Evolutionary conservation across 1,140 invertebrate genomes (phyloP).

Genomic region (Nomia melanderi): DNA sequence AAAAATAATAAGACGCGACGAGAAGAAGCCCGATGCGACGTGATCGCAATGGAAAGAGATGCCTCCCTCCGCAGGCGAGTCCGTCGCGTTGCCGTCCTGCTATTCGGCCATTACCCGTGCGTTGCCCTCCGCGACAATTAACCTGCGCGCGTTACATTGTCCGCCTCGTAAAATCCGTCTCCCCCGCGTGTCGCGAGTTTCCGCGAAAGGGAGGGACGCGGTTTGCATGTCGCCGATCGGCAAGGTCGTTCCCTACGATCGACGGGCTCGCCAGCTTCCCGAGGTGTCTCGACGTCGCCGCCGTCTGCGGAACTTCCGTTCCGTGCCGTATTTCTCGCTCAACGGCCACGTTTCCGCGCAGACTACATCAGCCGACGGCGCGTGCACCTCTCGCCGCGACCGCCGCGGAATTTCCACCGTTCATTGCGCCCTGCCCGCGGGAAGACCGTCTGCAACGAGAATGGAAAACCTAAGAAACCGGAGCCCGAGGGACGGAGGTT

Average conservation of each 20-base stretch:
- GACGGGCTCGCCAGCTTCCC: constrained; percentile 24
- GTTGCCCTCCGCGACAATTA: constrained; percentile 54
- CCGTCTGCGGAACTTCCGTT: constrained; percentile 59
- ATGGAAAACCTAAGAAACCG: background rate
- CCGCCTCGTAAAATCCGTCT: constrained; percentile 53
- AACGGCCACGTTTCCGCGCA: constrained; percentile 30
- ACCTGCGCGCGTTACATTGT: constrained; percentile 46
- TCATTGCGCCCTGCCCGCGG: background rate
- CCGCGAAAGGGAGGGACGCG: constrained; percentile 61
- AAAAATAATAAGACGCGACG: constrained; percentile 37
- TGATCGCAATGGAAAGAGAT: constrained; percentile 27
- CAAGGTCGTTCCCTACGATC: constrained; percentile 62
- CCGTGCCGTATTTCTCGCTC: constrained; percentile 38
- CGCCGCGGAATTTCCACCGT: background rate
- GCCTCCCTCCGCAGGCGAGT: constrained; percentile 3
- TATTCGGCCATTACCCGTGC: constrained; percentile 51
- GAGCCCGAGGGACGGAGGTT: background rate
- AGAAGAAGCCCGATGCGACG: constrained; percentile 1
- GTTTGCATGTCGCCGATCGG: constrained; percentile 57
- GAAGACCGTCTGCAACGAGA: background rate
- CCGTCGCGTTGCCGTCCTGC: constrained; percentile 36
- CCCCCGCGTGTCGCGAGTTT: constrained; percentile 59
- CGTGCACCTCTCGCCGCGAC: background rate
- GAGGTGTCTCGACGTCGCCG: constrained; percentile 35
- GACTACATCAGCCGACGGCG: constrained; percentile 23